Conservation (phyloP, 2,113 vertebrate species). For the Tonatia bakeri region DNA sequence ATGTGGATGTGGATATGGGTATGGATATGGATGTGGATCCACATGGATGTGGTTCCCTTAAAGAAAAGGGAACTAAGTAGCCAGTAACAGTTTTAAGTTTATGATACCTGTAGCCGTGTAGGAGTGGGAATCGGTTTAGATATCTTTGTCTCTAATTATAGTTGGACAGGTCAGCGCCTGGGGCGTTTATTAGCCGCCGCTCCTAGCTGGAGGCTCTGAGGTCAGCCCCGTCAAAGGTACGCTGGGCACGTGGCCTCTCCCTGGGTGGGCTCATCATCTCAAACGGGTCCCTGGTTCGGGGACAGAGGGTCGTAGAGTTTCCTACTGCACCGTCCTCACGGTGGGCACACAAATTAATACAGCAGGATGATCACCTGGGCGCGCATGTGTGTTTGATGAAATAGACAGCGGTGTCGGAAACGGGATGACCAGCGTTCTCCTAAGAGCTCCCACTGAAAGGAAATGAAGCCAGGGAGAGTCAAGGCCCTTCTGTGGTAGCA, state of each 20-base stretch:
- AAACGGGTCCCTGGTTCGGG: not conserved
- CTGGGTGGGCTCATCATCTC: not conserved
- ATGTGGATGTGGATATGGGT: too few species aligned
- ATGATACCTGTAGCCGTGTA: not conserved
- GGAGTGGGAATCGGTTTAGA: not conserved
- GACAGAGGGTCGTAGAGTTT: not conserved
- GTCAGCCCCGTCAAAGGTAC: not conserved
- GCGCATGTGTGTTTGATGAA: accelerated
- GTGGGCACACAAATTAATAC: accelerated
- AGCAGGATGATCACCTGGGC: accelerated
- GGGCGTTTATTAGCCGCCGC: accelerated
- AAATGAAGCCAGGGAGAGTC: not conserved
- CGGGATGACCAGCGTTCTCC: not conserved
- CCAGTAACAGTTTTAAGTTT: not conserved
- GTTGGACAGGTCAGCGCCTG: accelerated
- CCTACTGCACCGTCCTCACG: accelerated
- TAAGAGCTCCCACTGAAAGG: not conserved
- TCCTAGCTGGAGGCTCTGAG: not conserved
- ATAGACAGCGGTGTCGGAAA: accelerated
- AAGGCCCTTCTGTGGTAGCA: not conserved
- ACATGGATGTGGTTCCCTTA: too few species aligned
- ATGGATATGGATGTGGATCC: too few species aligned
- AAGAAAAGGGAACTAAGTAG: not conserved
- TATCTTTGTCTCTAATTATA: accelerated
- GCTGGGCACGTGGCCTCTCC: accelerated